Conservation (phyloP, 2,113 vertebrate species). For the Smithornis capensis region DNA sequence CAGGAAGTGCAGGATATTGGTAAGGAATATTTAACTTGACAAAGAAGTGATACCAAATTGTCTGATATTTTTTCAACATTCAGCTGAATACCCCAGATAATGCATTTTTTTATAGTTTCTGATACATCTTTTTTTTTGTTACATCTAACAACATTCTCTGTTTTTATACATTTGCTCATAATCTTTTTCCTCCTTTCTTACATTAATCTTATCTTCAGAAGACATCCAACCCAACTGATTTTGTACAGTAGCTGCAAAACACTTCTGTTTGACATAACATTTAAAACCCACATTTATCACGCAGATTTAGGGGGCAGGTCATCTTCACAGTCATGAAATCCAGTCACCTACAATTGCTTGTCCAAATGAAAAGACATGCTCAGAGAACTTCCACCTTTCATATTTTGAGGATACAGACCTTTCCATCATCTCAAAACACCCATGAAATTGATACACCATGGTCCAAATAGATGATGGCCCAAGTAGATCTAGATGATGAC, state of each 20-base stretch:
- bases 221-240: neutral
- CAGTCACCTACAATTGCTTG: neutral
- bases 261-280: neutral
- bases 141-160: neutral
- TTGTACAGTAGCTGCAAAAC: neutral
- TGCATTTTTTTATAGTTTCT: neutral
- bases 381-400: neutral
- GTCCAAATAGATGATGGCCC: neutral
- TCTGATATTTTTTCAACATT: neutral
- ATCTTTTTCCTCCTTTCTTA: neutral
- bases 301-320: accelerated
- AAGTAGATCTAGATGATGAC: neutral
- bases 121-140: neutral
- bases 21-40: neutral
- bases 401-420: neutral
- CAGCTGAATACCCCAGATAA: neutral
- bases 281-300: neutral
- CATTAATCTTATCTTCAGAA: neutral
- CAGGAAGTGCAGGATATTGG: neutral
- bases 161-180: neutral
- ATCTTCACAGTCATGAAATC: neutral
- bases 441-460: neutral
- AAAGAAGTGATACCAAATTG: neutral
- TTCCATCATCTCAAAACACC: neutral
- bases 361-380: neutral